Evolutionary conservation across 2,888 invertebrate species (phyloP).

Genomic region (Nematopogon swammerdamellus): DNA sequence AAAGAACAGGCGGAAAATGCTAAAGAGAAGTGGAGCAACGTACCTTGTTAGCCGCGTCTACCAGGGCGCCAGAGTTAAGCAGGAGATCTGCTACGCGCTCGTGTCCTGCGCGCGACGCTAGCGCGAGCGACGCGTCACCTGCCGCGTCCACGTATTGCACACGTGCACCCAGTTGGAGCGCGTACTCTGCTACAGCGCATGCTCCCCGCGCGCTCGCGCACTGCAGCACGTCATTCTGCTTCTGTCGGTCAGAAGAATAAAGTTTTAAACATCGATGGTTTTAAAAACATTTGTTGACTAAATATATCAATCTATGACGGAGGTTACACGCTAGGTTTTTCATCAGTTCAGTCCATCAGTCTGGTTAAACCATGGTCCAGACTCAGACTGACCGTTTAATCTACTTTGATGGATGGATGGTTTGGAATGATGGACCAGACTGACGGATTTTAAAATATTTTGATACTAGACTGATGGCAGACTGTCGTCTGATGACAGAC

Average conservation of each 20-base stretch:
- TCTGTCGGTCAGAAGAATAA: conserved; percentile 33
- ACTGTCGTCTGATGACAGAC: no score
- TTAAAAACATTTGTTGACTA: no score
- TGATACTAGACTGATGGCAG: no score
- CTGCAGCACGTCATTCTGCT: conserved; percentile 70
- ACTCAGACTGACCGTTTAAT: no score
- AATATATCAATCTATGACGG: no score
- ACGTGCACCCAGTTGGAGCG: conserved; percentile 62
- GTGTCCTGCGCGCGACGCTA: conserved; percentile 73
- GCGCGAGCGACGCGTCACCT: conserved; percentile 71
- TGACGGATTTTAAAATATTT: no score
- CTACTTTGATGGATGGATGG: no score
- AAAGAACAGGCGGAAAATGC: no score
- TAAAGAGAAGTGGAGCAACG: background rate
- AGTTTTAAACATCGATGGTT: background rate
- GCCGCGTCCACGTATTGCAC: conserved; percentile 64
- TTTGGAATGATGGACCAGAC: no score
- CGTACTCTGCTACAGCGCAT: conserved; percentile 38
- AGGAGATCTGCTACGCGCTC: conserved; percentile 61
- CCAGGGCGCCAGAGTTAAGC: conserved; percentile 63
- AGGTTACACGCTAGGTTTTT: no score
- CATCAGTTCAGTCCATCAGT: no score
- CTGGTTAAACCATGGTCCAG: no score
- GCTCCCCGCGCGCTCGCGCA: conserved; percentile 73
- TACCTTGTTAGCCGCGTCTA: conserved; percentile 70